Base-by-base conservation (phyloP, 2,797 vertebrate species). In the Poliocrania exsul region DNA sequence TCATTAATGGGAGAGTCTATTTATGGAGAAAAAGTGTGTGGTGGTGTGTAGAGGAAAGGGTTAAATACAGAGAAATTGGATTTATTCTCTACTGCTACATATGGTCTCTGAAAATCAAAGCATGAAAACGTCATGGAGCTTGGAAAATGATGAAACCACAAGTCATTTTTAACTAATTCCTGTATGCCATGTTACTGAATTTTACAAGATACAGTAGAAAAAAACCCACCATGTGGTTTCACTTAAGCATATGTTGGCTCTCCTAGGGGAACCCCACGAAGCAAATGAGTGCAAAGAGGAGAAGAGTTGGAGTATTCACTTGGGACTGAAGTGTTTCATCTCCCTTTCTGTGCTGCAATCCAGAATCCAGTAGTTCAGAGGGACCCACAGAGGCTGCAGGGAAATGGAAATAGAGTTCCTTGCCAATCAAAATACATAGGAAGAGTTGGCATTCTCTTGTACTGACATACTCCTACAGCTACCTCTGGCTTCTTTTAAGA, bases 161-260 rank as follows among this genome's bases (percentile, higher is more conserved):
- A 93, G 82, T 80, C 58, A 90, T 92, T 97, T 96, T 96, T 74
- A 88, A 93, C 90, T 93, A 93, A 95, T 92, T 96, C 65, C 85
- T 88, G 13, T 66, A 73, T 92, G 82, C 54, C 50, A 47, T 33
- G 83, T 95, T 91, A 88, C 57, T 87, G 84, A 71, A 89, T 93
- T 94, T 94, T 97, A 93, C 44, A 90, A 84, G 91, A 67, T 54
- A 86, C 38, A 89, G 40, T 40, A 88, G 70, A 70, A 72, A 82
- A 82, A 95, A 9, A 35, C 6, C 2, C 42, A 70, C 51, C 79
- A 94, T 85, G 71, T 96, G 92, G 28, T 95, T 96, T 95, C 35
- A 88, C 74, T 97, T 95, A 90, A 90, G 37, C 49, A 20, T 47
- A 31, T 74, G 25, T 86, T 89, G 65, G 44, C 66, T 93, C 14